Evolutionary conservation across 1,140 invertebrate genomes (phyloP).

Genomic region (Scylla paramamosain): DNA sequence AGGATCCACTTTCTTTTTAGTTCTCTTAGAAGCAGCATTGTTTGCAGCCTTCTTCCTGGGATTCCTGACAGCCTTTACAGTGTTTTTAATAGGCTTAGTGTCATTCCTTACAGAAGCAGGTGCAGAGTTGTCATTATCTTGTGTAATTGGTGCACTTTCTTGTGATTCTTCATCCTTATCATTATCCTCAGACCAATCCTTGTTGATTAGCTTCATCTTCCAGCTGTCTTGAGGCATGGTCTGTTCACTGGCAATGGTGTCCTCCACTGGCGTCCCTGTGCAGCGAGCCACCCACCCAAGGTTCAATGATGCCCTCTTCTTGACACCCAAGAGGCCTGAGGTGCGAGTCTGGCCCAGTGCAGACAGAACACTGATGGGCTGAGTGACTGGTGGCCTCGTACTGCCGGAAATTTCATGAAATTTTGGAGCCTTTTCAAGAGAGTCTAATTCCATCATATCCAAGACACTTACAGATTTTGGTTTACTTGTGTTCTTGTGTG

Average conservation of each 20-base stretch:
- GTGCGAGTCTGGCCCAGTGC: neutral
- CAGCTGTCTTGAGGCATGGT: slow-evolving; percentile 39
- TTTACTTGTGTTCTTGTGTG: neutral
- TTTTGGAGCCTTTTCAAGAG: neutral
- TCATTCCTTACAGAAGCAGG: too few relatives aligned
- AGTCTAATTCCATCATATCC: neutral
- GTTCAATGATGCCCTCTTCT: slow-evolving; percentile 42
- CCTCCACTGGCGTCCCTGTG: slow-evolving; percentile 17
- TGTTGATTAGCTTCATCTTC: slow-evolving; percentile 66
- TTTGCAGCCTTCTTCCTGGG: neutral
- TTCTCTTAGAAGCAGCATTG: neutral
- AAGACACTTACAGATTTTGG: neutral
- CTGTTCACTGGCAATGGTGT: neutral
- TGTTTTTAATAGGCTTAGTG: too few relatives aligned
- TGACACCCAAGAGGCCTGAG: neutral
- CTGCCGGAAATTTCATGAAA: neutral
- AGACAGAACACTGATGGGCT: slow-evolving; percentile 38
- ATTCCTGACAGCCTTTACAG: neutral
- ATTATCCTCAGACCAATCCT: slow-evolving; percentile 39
- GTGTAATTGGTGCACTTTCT: too few relatives aligned
- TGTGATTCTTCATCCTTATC: neutral
- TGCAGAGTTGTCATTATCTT: too few relatives aligned
- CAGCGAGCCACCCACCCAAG: slow-evolving; percentile 63
- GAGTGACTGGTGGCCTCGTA: neutral
- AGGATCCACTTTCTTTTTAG: slow-evolving; percentile 6